phyloP scores from a whole-genome alignment of 2,888 invertebrate species.

The Cremastinae sp. region DNA sequence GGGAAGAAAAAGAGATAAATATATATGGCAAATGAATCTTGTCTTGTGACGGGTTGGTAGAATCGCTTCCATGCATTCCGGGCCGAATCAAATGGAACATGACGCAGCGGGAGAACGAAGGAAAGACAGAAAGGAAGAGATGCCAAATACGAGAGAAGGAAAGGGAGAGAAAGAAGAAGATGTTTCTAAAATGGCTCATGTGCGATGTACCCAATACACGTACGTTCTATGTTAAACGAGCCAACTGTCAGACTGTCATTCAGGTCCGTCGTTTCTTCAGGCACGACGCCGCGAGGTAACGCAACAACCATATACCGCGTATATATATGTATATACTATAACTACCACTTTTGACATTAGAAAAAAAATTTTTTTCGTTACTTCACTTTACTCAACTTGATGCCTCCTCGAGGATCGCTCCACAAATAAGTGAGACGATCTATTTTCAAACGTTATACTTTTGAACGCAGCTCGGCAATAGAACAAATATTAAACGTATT shows the following conservation, averaged over 20 bases:
- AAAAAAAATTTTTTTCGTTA: too few relatives aligned
- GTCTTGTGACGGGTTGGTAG: constrained; percentile 47
- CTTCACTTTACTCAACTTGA: too few relatives aligned
- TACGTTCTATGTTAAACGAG: constrained; percentile 76
- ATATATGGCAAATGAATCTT: constrained; percentile 74
- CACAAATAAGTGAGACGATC: too few relatives aligned
- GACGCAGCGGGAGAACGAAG: constrained; percentile 34
- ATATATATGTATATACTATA: too few relatives aligned
- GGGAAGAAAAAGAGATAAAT: constrained; percentile 64
- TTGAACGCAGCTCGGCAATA: too few relatives aligned
- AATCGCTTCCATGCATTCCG: constrained; percentile 73
- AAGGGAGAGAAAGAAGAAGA: constrained; percentile 63
- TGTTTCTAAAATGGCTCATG: constrained; percentile 69
- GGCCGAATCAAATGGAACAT: constrained; percentile 69
- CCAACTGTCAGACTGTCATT: constrained; percentile 77
- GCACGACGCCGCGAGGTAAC: constrained; percentile 54
- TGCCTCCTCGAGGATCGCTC: too few relatives aligned
- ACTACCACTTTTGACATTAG: too few relatives aligned
- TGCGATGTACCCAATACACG: constrained; percentile 48
- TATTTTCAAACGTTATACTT: too few relatives aligned
- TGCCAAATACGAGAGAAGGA: not conserved
- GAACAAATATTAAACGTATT: too few relatives aligned
- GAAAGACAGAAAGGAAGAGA: not conserved
- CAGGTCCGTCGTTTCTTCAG: constrained; percentile 57
- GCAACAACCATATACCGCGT: constrained; percentile 58